Conservation (phyloP, 2,888 invertebrate species). For the Netelia melanura region DNA sequence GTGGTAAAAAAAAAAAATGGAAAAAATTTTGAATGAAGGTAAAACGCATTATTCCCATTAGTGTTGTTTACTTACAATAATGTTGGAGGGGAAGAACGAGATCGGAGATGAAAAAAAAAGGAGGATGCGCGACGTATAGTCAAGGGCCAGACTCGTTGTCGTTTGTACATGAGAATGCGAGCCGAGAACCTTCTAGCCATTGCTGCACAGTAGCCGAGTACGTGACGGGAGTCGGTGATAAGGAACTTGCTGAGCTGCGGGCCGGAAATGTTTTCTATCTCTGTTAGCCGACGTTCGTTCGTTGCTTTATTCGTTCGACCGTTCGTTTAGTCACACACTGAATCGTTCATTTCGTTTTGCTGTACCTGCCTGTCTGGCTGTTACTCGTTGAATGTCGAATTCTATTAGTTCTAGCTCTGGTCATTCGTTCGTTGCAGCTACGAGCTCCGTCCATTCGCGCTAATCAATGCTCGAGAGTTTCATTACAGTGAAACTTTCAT, state of each 20-base stretch:
- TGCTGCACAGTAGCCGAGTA: slow-evolving; percentile 58
- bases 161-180: slow-evolving; percentile 44
- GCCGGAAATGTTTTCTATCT: slow-evolving; percentile 64
- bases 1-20: too few species aligned
- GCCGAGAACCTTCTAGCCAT: slow-evolving; percentile 37
- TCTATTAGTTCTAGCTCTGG: neutral
- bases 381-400: slow-evolving; percentile 22
- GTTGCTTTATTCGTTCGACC: slow-evolving; percentile 11
- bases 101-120: neutral
- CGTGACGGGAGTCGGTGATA: slow-evolving; percentile 62
- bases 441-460: too few species aligned
- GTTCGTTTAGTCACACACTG: slow-evolving; percentile 28
- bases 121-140: neutral
- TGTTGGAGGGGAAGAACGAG: neutral
- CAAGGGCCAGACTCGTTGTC: slow-evolving; percentile 29
- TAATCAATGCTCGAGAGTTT: too few species aligned
- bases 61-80: neutral
- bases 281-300: slow-evolving; percentile 44
- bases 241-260: slow-evolving; percentile 54
- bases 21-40: neutral
- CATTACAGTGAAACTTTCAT: too few species aligned
- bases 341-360: slow-evolving; percentile 27
- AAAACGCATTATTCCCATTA: slow-evolving; percentile 6
- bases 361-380: slow-evolving; percentile 11
- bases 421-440: neutral